A percentile compares a stretch with the other conserved stretches of the same genome.
Conservation (phyloP, 2,113 vertebrate genomes). For the Notarius quadriscutis region DNA sequence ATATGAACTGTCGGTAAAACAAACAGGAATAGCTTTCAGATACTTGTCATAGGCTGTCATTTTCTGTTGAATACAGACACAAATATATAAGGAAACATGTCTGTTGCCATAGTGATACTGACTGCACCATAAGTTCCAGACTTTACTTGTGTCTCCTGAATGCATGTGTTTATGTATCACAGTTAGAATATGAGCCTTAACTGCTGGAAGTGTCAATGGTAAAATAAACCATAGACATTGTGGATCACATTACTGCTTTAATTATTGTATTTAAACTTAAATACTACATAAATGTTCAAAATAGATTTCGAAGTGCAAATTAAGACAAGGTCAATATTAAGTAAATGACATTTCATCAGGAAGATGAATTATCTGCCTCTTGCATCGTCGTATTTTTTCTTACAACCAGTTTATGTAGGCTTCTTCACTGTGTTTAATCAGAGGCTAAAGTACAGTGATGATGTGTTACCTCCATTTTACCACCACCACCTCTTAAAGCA, state of each 20-base stretch:
- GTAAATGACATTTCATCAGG: background rate
- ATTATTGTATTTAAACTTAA: background rate
- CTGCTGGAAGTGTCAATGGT: background rate
- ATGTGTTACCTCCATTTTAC: background rate
- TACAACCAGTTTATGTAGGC: constrained; percentile 10
- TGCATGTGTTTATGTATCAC: background rate
- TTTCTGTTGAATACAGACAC: background rate
- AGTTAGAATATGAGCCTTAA: background rate
- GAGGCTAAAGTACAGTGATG: background rate
- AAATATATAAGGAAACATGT: constrained; percentile 13
- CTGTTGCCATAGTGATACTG: constrained; percentile 13
- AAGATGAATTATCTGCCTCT: background rate
- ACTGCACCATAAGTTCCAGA: background rate
- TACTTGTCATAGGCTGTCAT: background rate
- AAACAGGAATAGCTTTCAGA: constrained; percentile 2
- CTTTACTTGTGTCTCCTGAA: background rate
- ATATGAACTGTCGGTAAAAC: background rate
- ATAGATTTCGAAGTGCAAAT: background rate
- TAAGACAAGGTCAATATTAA: constrained; percentile 7
- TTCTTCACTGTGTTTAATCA: constrained; percentile 1
- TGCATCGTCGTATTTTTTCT: background rate
- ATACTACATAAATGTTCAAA: background rate
- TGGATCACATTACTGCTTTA: background rate
- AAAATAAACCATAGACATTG: background rate
- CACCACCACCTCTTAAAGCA: background rate